A percentile compares a stretch with the other conserved stretches of the same genome.
Conservation (phyloP, 1,140 invertebrate genomes). For the Hylyphantes graminicola region DNA sequence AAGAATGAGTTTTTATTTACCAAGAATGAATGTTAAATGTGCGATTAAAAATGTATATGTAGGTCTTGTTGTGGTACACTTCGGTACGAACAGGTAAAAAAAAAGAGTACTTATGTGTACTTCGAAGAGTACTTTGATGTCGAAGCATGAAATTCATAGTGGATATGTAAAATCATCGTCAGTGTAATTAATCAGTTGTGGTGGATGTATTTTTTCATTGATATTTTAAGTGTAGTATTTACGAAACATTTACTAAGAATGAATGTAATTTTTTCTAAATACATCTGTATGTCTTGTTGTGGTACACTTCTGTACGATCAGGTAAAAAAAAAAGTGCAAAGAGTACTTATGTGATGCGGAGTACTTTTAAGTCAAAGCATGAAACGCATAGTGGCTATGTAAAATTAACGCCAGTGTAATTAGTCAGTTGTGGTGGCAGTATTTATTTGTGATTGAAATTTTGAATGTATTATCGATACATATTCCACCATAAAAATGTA, state of each 20-base stretch:
- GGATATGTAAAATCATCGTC: slow-evolving; percentile 46
- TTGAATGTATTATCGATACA: too few species aligned
- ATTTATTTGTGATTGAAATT: too few species aligned
- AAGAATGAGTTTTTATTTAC: too few species aligned
- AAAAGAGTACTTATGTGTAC: slow-evolving; percentile 42
- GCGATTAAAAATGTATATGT: too few species aligned
- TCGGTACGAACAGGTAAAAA: slow-evolving; percentile 49
- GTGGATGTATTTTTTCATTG: too few species aligned
- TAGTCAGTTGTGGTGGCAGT: too few species aligned
- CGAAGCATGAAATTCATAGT: slow-evolving; percentile 58
- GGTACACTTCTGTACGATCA: slow-evolving; percentile 65
- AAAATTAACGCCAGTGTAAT: slow-evolving; percentile 21
- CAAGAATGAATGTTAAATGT: too few species aligned
- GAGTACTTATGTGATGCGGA: slow-evolving; percentile 42
- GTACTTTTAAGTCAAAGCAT: slow-evolving; percentile 41
- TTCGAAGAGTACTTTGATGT: slow-evolving; percentile 51
- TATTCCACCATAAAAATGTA: too few species aligned
- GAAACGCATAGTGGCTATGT: slow-evolving; percentile 62
- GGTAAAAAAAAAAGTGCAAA: slow-evolving; percentile 36
- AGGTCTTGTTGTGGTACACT: slow-evolving; percentile 78
- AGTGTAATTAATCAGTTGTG: slow-evolving; percentile 3
- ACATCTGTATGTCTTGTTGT: slow-evolving; percentile 83
- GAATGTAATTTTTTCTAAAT: too few species aligned
- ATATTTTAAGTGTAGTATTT: too few species aligned
- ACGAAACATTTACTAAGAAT: too few species aligned